Evolutionary conservation across 2,797 vertebrate species (phyloP), one percentile per base, ranked within the genome.

Genomic region (Micropoecilia bifurca): DNA sequence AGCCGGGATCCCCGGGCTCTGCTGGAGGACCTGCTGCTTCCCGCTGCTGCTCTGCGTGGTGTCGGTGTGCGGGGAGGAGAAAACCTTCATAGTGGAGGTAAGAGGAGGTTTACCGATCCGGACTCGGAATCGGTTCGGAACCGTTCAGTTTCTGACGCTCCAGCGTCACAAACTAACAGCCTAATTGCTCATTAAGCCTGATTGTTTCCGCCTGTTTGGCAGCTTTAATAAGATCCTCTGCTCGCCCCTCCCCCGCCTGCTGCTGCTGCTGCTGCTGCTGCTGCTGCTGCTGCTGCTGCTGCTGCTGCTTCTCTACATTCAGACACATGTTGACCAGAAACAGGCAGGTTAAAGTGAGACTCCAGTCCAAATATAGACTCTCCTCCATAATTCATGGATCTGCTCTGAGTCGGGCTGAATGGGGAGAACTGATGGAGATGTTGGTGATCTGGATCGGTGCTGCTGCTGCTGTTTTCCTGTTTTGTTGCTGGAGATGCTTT

Each of bases 61-160:
- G 3, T 95, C 94, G 2, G 94, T 95, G 30, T 94, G 94, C 87
- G 96, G 95, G 14, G 95, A 96, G 82, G 95, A 96, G 90, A 94
- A 88, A 91, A 96, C 95, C 78, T 92, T 96, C 84, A 95, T 96
- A 3, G 95, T 96, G 73, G 95, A 96, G 95, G 96, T 84, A 76
- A 78, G 80, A 50, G 76, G 47, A 47, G 20, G 36, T 68, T 39
- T 20, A 41, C 20, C n/a, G 46, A 28, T 47, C 46, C 16, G 33
- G 59, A 30, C 20, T 63, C 20, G 4, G 57, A 63, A 33, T 8
- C 66, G 8, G 47, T n/a, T 77, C 76, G 68, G 9, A 33, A 33
- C 33, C 33, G 33, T 33, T 33, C 33, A 33, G 33, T 33, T 33
- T 33, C 66, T 36, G 72, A 53, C 20, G 76, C 71, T 30, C 30